A percentile compares a stretch with the other conserved stretches of the same genome.
Evolutionary conservation across 1,140 invertebrate genomes (phyloP).

Genomic region (Andricus grossulariae): DNA sequence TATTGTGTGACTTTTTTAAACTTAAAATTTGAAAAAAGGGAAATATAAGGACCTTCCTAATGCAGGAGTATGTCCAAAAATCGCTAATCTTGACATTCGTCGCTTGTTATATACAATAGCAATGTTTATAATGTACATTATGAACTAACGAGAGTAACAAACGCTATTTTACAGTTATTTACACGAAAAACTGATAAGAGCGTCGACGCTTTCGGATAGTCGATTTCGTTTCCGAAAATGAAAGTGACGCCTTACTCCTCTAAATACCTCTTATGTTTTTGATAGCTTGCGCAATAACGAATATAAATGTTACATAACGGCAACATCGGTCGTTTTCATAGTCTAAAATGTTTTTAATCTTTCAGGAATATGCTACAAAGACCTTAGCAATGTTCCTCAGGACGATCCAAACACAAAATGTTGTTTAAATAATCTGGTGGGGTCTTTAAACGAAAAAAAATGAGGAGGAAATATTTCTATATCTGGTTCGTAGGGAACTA

Average conservation of each 20-base stretch:
- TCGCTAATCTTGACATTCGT: conserved; percentile 49
- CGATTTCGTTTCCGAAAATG: neutral
- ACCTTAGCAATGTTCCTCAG: neutral
- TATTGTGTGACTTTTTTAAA: neutral
- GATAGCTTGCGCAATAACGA: conserved; percentile 16
- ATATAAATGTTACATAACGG: conserved; percentile 4
- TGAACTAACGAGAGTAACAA: conserved; percentile 73
- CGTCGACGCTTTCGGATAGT: neutral
- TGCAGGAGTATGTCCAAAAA: conserved; percentile 55
- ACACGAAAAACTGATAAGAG: conserved; percentile 46
- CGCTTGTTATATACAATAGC: conserved; percentile 58
- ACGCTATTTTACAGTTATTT: conserved; percentile 72
- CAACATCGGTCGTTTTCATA: neutral
- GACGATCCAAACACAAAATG: conserved; percentile 1
- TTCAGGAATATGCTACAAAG: conserved; percentile 19
- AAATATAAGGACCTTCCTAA: neutral
- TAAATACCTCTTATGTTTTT: conserved; percentile 5
- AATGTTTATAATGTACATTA: conserved; percentile 70
- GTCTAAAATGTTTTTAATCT: conserved; percentile 51
- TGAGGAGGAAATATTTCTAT: neutral
- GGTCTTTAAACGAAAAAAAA: neutral
- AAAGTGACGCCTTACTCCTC: neutral
- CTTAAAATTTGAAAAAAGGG: neutral
- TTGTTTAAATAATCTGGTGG: neutral
- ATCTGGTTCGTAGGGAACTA: conserved; percentile 31